A percentile compares a stretch with the other conserved stretches of the same genome.
These are phyloP conservation scores for Oriolus oriolus DNA, from an alignment of 2,113 vertebrate species.

Conservation along the genomic window DNA sequence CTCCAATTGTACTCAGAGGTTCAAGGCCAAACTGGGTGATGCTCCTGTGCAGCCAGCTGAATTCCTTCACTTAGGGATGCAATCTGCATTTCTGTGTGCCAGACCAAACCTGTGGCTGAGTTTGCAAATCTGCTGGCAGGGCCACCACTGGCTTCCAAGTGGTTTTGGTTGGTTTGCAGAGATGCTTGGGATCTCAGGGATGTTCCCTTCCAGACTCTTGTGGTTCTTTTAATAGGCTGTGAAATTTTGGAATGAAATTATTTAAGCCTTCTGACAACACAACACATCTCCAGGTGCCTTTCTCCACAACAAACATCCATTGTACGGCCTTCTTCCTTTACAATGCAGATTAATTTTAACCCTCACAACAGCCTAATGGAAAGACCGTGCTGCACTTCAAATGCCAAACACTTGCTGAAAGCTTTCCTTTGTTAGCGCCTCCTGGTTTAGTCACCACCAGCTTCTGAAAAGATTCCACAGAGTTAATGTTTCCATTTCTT, in stretches of 20 bases:
- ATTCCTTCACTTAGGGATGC: background rate
- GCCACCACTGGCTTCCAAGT: background rate
- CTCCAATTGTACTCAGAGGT: background rate
- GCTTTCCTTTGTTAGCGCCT: conserved; percentile 66
- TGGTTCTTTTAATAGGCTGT: background rate
- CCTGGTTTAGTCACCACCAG: conserved; percentile 59
- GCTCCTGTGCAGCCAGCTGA: fast-evolving
- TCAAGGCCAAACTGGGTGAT: background rate
- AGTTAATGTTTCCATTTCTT: conserved; percentile 78
- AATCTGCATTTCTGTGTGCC: background rate
- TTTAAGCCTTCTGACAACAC: conserved; percentile 29
- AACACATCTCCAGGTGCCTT: conserved; percentile 49
- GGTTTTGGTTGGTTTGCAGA: background rate
- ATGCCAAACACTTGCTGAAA: conserved; percentile 65
- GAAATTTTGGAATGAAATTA: conserved; percentile 30
- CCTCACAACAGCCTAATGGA: conserved; percentile 47
- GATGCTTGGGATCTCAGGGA: background rate
- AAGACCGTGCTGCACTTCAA: conserved; percentile 25
- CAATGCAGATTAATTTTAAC: conserved; percentile 50
- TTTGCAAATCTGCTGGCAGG: background rate
- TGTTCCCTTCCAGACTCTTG: background rate
- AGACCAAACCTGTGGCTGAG: background rate
- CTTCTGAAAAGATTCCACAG: conserved; percentile 73
- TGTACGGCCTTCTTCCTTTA: background rate
- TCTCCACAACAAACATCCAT: conserved; percentile 5